Base-by-base conservation (phyloP, 1,140 invertebrate species). In the Macrobrachium nipponense region DNA sequence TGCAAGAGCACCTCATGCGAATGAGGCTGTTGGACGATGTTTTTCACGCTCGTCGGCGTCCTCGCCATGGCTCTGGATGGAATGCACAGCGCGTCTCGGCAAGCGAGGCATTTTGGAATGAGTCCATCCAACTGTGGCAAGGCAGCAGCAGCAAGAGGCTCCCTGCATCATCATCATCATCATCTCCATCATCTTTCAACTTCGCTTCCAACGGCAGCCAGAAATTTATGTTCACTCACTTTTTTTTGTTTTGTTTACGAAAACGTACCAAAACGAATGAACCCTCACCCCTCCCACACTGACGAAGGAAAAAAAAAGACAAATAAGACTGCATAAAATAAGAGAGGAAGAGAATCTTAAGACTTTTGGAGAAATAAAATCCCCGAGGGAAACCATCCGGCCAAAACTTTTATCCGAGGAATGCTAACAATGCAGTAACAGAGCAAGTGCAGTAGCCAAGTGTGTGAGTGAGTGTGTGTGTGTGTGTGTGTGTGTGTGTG, bases 51-150 rank as follows among this genome's bases (percentile, higher is more conserved):
- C 36, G 18, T 44, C 11, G 20, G 18, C 15, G 70, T 7, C 14
- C 70, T n/a, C 14, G 3, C 43, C 12, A 23, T 43, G 12, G 27
- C 23, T 6, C 23, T 10, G 68, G 68, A 27, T 18, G 18, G 68
- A 12, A 8, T 36, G 20, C 10, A 23, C 23, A 17, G 68, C 68
- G 36, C 14, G 2, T 20, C n/a, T 44, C 44, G 73, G 44, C 8
- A 81, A 58, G 44, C 80, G 80, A 81, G 66, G 61, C 59, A 72
- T 81, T 60, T 72, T 81, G 80, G 80, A 72, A 72, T 70, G 8
- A 68, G 11, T 72, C 64, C 51, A 70, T n/a, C 68, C 78, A 59
- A 11, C 51, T 20, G 66, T 72, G 80, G 44, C 58, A 43, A 27
- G 11, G 15, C 66, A n/a, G 51, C 64, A 12, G 15, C 66, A n/a